Conservation (phyloP, 2,113 vertebrate species). For the Platanista minor region DNA sequence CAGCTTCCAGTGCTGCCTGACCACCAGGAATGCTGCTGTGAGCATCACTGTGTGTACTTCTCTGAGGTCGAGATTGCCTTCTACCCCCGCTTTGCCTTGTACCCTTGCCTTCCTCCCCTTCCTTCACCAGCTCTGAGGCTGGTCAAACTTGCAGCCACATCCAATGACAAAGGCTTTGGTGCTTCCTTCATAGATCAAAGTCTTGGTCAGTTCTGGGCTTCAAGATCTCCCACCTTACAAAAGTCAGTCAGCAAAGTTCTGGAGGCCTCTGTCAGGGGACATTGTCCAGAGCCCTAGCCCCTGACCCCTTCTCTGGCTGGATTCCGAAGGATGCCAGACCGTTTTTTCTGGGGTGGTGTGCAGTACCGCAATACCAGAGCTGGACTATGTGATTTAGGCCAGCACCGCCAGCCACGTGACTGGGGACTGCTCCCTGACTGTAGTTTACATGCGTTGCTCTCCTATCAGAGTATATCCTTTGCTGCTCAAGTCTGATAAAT, state of each 20-base stretch:
- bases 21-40: too few relatives aligned
- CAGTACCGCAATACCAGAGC: neutral
- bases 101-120: too few relatives aligned
- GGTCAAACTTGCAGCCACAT: neutral
- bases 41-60: fast-evolving
- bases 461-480: neutral
- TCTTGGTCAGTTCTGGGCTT: neutral
- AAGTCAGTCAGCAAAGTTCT: neutral
- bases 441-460: fast-evolving
- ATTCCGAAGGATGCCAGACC: neutral
- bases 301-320: neutral
- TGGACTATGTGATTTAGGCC: neutral
- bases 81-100: neutral
- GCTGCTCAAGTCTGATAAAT: neutral
- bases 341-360: neutral
- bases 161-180: neutral
- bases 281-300: neutral
- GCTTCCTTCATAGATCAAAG: neutral
- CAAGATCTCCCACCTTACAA: neutral
- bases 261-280: neutral
- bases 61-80: neutral
- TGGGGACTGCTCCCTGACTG: neutral
- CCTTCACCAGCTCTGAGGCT: neutral
- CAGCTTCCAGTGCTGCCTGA: neutral
- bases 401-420: neutral